Evolutionary conservation across 2,113 vertebrate species (phyloP).

Genomic region (Odontophorus gujanensis): DNA sequence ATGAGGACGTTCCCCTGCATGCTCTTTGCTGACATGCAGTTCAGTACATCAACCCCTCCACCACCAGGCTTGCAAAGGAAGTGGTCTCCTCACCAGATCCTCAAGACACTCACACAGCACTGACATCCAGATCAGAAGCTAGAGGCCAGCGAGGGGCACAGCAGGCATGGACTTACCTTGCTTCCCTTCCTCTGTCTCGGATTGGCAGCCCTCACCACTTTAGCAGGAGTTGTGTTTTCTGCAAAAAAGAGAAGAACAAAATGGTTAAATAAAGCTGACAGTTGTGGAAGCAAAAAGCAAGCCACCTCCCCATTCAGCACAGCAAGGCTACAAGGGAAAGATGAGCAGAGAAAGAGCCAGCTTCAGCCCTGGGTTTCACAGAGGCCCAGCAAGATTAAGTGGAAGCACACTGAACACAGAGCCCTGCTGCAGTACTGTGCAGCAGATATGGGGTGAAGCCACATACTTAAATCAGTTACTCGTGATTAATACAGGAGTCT

Average conservation of each 20-base stretch:
- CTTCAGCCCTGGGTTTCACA: neutral
- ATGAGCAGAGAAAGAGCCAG: neutral
- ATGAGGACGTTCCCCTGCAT: neutral
- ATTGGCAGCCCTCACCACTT: constrained; percentile 93
- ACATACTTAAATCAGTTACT: neutral
- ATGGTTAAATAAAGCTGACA: neutral
- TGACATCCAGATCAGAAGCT: neutral
- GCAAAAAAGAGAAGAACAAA: constrained; percentile 57
- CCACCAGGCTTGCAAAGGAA: neutral
- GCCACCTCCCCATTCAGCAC: neutral
- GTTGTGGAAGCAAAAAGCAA: neutral
- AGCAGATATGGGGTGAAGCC: neutral
- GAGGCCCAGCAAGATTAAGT: neutral
- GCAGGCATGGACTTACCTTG: constrained; percentile 84
- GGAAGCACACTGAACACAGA: neutral
- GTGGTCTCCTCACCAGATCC: neutral
- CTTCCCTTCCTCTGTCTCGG: constrained; percentile 88
- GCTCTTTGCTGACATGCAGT: neutral
- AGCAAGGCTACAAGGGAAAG: neutral
- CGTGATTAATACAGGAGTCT: neutral
- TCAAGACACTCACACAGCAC: accelerated
- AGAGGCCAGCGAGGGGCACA: accelerated
- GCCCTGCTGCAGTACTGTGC: neutral
- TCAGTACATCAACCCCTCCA: neutral
- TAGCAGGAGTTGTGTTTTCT: constrained; percentile 90